Evolutionary conservation across 2,797 vertebrate genomes (phyloP), one percentile per base, ranked within the genome.

Genomic region (Hemitrygon akajei): DNA sequence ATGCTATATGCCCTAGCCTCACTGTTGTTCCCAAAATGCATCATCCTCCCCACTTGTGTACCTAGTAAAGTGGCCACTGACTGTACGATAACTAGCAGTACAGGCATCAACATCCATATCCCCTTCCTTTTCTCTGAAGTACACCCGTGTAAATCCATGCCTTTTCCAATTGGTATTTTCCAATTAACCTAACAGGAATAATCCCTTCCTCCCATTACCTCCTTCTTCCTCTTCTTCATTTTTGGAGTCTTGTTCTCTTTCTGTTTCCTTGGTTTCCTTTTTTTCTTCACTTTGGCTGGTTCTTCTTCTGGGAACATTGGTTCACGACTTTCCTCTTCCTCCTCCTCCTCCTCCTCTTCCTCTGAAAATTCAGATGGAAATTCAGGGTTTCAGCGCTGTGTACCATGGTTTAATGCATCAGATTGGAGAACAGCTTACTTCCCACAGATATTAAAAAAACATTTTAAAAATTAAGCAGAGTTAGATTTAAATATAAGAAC

Each of bases 201-300:
- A 58, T 60, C 82, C 6, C 25, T 30, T 9, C n/a, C 58, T 6
- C 58, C 18, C 27, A 0, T 10, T 95, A 99, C 98, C 98, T 99
- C 98, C 95, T 98, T 99, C 97, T 98, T 99, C 96, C 97, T 98
- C 95, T 98, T 97, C 96, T 98, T 99, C 93, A 97, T 97, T 96
- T 99, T 99, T 94, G 97, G 96, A 94, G 96, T 95, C 95, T 98
- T 98, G 94, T 95, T 96, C 58, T 99, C 98, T 95, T 98, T 99
- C 94, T 96, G 97, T 96, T 98, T 99, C 96, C 98, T 98, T 82
- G 97, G 94, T 95, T 98, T 98, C 97, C 98, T 98, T 96, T 98
- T 98, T 96, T 98, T 99, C 93, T 95, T 96, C 27, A 95, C 94
- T 56, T 94, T 94, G 0, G 96, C 93, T 5, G 97, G 97, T 89